These are phyloP conservation scores for Proales similis DNA, from an alignment of 1,140 invertebrate species.

Conservation along the genomic window DNA sequence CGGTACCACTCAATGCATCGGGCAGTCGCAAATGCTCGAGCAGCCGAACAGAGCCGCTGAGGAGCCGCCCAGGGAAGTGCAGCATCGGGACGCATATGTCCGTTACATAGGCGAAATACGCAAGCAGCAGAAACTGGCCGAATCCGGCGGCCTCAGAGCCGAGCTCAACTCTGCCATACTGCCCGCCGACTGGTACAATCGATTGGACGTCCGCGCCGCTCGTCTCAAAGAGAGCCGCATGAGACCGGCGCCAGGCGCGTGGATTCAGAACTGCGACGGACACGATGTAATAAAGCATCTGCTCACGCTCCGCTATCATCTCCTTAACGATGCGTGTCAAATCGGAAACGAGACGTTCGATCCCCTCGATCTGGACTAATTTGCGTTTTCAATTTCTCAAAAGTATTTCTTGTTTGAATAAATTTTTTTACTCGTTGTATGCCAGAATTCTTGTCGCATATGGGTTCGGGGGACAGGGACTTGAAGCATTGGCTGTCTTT, in stretches of 20 bases:
- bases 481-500: no score
- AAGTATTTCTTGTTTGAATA: no score
- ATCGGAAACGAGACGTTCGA: no score
- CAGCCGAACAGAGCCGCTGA: background rate
- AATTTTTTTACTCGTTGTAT: no score
- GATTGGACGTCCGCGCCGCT: background rate
- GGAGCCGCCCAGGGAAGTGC: constrained; percentile 7
- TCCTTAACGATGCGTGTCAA: constrained; percentile 24
- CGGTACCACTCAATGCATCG: background rate
- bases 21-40: background rate
- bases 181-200: constrained; percentile 24
- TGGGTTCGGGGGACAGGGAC: no score
- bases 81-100: constrained; percentile 10
- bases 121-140: background rate
- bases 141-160: background rate
- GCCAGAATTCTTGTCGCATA: no score
- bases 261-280: constrained; percentile 24
- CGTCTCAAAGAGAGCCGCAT: constrained; percentile 8
- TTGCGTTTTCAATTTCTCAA: no score
- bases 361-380: no score
- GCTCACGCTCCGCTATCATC: constrained; percentile 13
- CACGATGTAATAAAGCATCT: constrained; percentile 28
- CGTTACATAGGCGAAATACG: constrained; percentile 19
- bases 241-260: background rate
- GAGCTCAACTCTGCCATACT: background rate